Conservation (phyloP, 2,113 vertebrate species). For the Nesogale talazaci region DNA sequence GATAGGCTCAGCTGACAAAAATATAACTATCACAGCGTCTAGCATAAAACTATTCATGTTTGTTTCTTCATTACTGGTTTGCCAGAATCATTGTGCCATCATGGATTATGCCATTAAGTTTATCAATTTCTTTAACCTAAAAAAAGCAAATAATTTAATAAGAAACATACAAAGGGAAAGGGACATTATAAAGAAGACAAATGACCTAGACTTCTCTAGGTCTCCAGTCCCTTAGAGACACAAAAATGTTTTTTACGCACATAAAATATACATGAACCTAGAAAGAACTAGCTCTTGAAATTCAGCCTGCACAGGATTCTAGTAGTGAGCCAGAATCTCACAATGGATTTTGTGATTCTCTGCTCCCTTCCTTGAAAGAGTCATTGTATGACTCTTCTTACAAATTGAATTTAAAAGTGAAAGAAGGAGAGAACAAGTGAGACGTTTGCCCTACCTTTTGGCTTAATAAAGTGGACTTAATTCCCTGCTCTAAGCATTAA, state of each 20-base stretch:
- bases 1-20: too few relatives aligned
- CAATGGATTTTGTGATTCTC: not conserved
- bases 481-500: slow-evolving; percentile 63
- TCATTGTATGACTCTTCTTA: not conserved
- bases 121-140: not conserved
- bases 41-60: not conserved
- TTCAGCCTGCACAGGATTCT: accelerated
- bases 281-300: not conserved
- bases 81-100: not conserved
- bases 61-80: not conserved
- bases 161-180: not conserved
- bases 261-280: accelerated
- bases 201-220: not conserved
- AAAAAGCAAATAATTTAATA: not conserved
- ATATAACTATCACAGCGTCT: too few relatives aligned
- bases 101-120: not conserved
- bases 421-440: not conserved
- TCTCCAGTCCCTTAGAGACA: not conserved
- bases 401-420: not conserved
- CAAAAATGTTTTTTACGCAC: not conserved
- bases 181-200: not conserved
- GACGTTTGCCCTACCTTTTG: not conserved
- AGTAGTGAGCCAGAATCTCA: too few relatives aligned
- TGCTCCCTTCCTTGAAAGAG: not conserved
- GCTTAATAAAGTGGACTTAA: not conserved